These are phyloP conservation scores for Capromys pilorides DNA, from an alignment of 2,797 vertebrate species.

Conservation along the genomic window DNA sequence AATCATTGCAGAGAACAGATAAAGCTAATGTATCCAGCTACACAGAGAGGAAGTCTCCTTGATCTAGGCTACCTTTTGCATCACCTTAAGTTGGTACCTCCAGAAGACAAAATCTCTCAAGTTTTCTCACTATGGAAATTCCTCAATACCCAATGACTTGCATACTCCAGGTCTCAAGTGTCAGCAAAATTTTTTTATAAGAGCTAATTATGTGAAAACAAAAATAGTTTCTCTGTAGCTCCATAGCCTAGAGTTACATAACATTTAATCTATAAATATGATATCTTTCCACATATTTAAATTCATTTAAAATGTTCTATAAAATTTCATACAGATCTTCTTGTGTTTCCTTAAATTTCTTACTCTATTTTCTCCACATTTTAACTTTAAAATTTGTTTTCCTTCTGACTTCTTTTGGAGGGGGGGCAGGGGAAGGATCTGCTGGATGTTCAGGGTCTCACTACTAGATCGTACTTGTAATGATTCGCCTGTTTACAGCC, in stretches of 20 bases:
- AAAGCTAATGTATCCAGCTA: not conserved
- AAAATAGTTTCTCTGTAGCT: not conserved
- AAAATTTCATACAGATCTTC: not conserved
- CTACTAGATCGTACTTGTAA: no score
- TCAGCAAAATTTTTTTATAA: constrained; percentile 30
- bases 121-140: constrained; percentile 29
- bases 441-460: no score
- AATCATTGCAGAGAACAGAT: not conserved
- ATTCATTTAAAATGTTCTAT: constrained; percentile 47
- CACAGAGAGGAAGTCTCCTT: not conserved
- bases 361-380: constrained; percentile 37
- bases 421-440: no score
- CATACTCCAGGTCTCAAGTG: not conserved
- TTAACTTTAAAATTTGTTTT: constrained; percentile 51
- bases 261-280: not conserved
- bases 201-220: not conserved
- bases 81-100: not conserved
- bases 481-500: no score
- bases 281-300: constrained; percentile 7
- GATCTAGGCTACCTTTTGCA: not conserved
- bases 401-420: constrained; percentile 14
- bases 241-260: not conserved
- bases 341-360: constrained; percentile 44
- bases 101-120: not conserved
- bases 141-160: constrained; percentile 29